Base-by-base conservation (phyloP, 2,888 invertebrate genomes). In the Disparrhopalites patrizii region DNA sequence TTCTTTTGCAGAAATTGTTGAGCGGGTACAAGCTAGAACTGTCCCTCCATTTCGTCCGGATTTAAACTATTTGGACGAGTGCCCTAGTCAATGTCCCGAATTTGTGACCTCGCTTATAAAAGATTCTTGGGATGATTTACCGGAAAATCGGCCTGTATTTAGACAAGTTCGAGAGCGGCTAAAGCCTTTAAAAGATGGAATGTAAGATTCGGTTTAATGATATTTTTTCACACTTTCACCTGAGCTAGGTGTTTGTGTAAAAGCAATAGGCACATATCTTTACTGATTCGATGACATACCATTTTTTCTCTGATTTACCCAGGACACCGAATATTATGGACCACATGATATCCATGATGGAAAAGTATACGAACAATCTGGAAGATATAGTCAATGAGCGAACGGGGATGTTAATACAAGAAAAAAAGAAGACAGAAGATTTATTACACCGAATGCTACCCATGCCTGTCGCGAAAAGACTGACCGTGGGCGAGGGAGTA, bases 281-380 rank as follows among this genome's bases (percentile, higher is more conserved):
- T n/a, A n/a, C n/a, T n/a, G n/a, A n/a, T n/a, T n/a, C n/a, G n/a
- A n/a, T n/a, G n/a, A n/a, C n/a, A n/a, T n/a, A n/a, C n/a, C n/a
- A n/a, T n/a, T n/a, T 10, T 61, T 10, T 36, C 2, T n/a, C 65
- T 23, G 70, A 70, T 28, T 78, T 79, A 36, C 56, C 56, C 77
- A 91, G 91, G 78, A 89, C 86, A 77, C 86, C 88, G 76, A 93
- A 93, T 79, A 92, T 94, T 76, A 91, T 94, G 91, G 94, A 95
- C 80, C 93, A 94, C 84, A 93, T 95, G 92, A 93, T 95, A 89
- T 89, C 91, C 76, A 93, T 94, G 91, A 93, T 95, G 93, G 95
- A 93, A 80, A 93, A 91, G 78, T 94, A 96, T 81, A 93, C 94
- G 66, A 90, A 91, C 80, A 91, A 95, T 82, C 86, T 95, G 81